Percentiles rank a stretch among this genome's conserved stretches.
Conservation (phyloP, 1,140 invertebrate genomes). For the Pseudoatta argentina region DNA sequence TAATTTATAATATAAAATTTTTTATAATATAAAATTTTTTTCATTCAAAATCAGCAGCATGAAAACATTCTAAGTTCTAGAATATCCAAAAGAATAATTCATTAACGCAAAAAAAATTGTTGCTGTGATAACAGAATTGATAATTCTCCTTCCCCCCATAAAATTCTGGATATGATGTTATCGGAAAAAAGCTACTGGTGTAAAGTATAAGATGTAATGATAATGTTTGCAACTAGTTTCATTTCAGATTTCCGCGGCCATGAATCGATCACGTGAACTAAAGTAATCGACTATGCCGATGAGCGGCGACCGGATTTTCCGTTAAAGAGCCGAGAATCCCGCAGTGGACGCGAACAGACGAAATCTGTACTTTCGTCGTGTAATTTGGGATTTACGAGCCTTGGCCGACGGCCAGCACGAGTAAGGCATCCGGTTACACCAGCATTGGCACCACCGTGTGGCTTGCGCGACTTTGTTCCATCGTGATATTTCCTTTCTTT, state of each 20-base stretch:
- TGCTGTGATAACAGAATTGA: too few relatives aligned
- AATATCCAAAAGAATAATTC: too few relatives aligned
- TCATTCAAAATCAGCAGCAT: too few relatives aligned
- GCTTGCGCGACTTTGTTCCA: constrained; percentile 41
- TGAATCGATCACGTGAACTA: constrained; percentile 20
- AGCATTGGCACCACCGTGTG: constrained; percentile 9
- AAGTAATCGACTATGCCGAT: constrained; percentile 31
- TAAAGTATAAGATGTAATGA: neutral
- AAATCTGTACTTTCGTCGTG: constrained; percentile 78
- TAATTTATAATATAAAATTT: too few relatives aligned
- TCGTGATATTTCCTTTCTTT: constrained; percentile 21
- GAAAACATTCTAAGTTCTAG: too few relatives aligned
- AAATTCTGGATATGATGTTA: too few relatives aligned
- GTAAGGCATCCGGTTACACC: constrained; percentile 61
- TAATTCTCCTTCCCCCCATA: too few relatives aligned
- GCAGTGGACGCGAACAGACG: constrained; percentile 43
- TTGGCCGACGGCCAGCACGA: constrained; percentile 68
- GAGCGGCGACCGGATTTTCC: constrained; percentile 9
- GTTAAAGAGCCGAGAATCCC: constrained; percentile 42
- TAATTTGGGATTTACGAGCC: constrained; percentile 80
- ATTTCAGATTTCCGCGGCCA: neutral
- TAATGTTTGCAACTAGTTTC: neutral
- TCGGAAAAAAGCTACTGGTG: neutral
- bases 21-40: too few relatives aligned
- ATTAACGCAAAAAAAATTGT: too few relatives aligned